These are phyloP conservation scores for Pipistrellus nathusii DNA, from an alignment of 2,797 vertebrate species.

Conservation along the genomic window DNA sequence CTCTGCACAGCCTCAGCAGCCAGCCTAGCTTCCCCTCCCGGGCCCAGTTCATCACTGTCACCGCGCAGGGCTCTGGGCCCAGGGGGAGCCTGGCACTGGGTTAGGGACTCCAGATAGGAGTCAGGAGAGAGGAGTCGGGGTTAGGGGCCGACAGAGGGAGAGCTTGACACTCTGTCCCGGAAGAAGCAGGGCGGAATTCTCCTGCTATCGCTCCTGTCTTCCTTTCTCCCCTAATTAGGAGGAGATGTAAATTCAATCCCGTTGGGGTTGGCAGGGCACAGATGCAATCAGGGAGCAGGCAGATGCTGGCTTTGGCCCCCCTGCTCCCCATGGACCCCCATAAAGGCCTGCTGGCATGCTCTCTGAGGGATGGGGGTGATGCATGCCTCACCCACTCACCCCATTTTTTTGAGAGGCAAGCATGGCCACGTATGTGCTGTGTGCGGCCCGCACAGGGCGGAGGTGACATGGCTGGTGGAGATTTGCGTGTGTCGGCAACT, in stretches of 20 bases:
- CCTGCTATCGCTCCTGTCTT: slow-evolving; percentile 44
- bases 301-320: neutral
- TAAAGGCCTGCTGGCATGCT: neutral
- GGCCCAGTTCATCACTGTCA: neutral
- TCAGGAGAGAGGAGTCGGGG: neutral
- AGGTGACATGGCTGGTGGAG: neutral
- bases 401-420: slow-evolving; percentile 52
- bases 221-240: slow-evolving; percentile 75
- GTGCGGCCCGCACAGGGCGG: neutral
- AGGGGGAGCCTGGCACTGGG: neutral
- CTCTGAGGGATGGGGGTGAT: neutral
- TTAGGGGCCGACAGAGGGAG: neutral
- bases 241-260: slow-evolving; percentile 59
- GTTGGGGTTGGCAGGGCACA: slow-evolving; percentile 61
- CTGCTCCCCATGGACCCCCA: slow-evolving; percentile 12
- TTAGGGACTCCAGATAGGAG: neutral
- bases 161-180: neutral
- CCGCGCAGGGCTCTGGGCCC: neutral
- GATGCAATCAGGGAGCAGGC: slow-evolving; percentile 46
- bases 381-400: slow-evolving; percentile 30
- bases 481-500: neutral
- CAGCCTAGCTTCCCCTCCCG: neutral
- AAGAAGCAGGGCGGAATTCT: slow-evolving; percentile 56
- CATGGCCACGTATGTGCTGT: neutral
- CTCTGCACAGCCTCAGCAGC: neutral